phyloP scores from a whole-genome alignment of 1,140 invertebrate species.

The Eumeta japonica region DNA sequence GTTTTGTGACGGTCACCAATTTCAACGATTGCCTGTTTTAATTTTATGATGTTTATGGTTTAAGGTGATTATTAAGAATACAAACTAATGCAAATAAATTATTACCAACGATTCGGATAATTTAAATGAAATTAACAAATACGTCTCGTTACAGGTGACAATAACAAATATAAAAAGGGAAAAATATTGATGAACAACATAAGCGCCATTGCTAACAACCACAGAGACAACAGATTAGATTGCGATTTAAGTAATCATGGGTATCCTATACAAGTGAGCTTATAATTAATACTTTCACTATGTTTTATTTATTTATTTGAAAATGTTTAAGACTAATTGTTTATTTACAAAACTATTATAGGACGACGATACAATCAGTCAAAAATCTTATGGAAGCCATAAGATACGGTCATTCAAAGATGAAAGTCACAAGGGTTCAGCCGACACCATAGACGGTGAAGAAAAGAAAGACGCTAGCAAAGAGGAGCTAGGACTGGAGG shows the following conservation, averaged over 20 bases:
- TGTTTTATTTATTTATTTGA: constrained; percentile 4
- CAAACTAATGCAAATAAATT: too few relatives aligned
- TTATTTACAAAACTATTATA: constrained; percentile 25
- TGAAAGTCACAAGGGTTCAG: constrained; percentile 84
- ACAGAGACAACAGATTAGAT: constrained; percentile 73
- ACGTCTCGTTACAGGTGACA: constrained; percentile 63
- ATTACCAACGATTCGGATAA: too few relatives aligned
- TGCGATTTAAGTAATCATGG: constrained; percentile 71
- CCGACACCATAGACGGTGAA: constrained; percentile 79
- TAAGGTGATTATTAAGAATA: too few relatives aligned
- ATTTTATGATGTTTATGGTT: too few relatives aligned
- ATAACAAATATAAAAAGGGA: constrained; percentile 71
- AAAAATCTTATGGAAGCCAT: constrained; percentile 90
- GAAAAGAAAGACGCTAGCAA: constrained; percentile 89
- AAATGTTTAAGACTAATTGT: background rate
- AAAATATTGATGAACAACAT: constrained; percentile 72
- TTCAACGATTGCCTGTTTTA: too few relatives aligned
- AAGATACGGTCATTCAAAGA: constrained; percentile 86
- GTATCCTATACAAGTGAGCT: constrained; percentile 60
- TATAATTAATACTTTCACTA: too few relatives aligned
- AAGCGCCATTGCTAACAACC: constrained; percentile 67
- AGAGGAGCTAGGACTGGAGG: constrained; percentile 79
- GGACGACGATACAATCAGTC: constrained; percentile 76
- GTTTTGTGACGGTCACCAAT: too few relatives aligned
- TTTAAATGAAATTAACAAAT: too few relatives aligned